Percentiles rank a stretch among this genome's conserved stretches.
These are phyloP conservation scores for Sebastes taczanowskii DNA, from an alignment of 2,797 vertebrate species.

Conservation along the genomic window DNA sequence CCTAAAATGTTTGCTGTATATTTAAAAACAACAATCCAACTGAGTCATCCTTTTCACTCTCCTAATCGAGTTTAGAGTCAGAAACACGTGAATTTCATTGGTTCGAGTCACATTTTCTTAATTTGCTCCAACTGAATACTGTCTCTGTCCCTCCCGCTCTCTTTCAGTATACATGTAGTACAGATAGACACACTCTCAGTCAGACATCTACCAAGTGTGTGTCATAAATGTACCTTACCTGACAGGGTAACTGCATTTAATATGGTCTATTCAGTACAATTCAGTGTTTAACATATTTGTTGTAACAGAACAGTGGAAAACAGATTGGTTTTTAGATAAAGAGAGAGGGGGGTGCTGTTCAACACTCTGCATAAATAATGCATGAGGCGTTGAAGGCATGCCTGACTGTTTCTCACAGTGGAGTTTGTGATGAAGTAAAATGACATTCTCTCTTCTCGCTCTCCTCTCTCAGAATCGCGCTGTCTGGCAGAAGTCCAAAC, in stretches of 20 bases:
- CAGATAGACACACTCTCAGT: background rate
- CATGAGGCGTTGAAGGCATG: constrained; percentile 40
- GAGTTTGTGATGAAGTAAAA: constrained; percentile 63
- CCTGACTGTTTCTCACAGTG: constrained; percentile 46
- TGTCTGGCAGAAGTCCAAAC: constrained; percentile 59
- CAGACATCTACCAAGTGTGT: background rate
- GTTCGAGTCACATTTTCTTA: constrained; percentile 59
- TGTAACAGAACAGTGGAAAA: constrained; percentile 16
- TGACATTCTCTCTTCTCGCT: constrained; percentile 43
- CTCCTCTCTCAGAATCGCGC: constrained; percentile 37
- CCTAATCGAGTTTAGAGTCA: constrained; percentile 54
- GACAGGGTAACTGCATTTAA: constrained; percentile 12
- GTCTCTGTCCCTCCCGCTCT: constrained; percentile 33
- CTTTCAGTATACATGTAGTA: background rate
- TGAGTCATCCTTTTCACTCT: constrained; percentile 18
- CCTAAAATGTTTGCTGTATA: background rate
- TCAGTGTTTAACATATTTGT: constrained; percentile 26
- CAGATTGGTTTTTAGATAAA: constrained; percentile 32
- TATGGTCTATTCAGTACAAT: background rate
- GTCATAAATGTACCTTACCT: background rate
- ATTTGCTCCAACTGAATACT: constrained; percentile 49
- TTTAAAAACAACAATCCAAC: constrained; percentile 3
- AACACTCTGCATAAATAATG: constrained; percentile 64
- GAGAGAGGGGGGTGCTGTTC: constrained; percentile 24
- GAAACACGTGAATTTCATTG: constrained; percentile 54